These are phyloP conservation scores for Scaptomyza tumidula DNA, from an alignment of 2,888 invertebrate species.

Conservation along the genomic window DNA sequence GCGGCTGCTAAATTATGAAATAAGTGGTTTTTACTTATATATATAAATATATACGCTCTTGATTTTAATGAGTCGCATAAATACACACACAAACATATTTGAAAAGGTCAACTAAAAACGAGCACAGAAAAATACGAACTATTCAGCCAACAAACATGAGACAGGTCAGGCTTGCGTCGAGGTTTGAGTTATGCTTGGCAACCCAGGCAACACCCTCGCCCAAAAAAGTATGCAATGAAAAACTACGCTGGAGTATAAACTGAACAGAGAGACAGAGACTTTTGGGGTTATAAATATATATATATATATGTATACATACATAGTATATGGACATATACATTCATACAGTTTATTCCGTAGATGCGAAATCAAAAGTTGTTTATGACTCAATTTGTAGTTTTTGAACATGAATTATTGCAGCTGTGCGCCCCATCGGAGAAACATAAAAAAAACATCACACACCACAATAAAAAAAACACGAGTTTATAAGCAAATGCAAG, in stretches of 20 bases:
- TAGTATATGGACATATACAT: not conserved
- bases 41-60: constrained; percentile 46
- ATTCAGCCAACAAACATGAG: constrained; percentile 53
- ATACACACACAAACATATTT: constrained; percentile 4
- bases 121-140: constrained; percentile 47
- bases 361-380: constrained; percentile 80
- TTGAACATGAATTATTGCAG: constrained; percentile 81
- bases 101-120: constrained; percentile 33
- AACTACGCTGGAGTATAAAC: constrained; percentile 19
- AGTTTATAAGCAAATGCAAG: constrained; percentile 17
- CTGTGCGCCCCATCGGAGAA: constrained; percentile 51
- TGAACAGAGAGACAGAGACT: not conserved
- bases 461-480: constrained; percentile 18
- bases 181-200: not conserved
- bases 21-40: constrained; percentile 70
- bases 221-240: constrained; percentile 54
- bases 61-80: constrained; percentile 65
- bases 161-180: constrained; percentile 12
- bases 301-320: not conserved
- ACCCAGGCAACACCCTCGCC: constrained; percentile 50
- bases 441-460: constrained; percentile 3
- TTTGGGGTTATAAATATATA: constrained; percentile 10
- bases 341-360: constrained; percentile 29
- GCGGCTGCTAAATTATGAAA: constrained; percentile 73
- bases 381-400: constrained; percentile 81